Evolutionary conservation across 2,888 invertebrate genomes (phyloP), one percentile per base, ranked within the genome.

Genomic region (Drosophila suboccidentalis): DNA sequence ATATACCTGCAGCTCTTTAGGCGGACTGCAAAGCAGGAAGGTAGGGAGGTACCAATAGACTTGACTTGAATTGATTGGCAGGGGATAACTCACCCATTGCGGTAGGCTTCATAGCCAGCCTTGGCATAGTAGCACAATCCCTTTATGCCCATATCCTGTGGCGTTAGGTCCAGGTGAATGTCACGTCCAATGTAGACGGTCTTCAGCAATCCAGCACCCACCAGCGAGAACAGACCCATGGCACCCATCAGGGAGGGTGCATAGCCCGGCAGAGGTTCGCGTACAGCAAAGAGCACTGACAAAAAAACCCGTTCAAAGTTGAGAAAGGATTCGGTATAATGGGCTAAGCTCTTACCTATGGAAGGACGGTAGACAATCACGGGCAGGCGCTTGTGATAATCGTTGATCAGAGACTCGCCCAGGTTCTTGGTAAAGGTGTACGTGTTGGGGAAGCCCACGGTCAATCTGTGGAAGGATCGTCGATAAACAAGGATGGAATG

Each of bases 351-450:
- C 55, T 50, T 50, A 92, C 98, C 97, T 82, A 98, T 97, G 0
- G 98, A 98, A 0, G 98, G 98, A 58, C 98, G 94, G 72, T 96
- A 95, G 75, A 98, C 96, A 26, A 96, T 94, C 0, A 95, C 92
- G 0, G 98, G 97, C 22, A 98, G 90, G 19, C 94, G 92, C 0
- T 94, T 93, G 10, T 69, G 92, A 55, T 95, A 95, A 57, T 97
- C 96, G 26, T 94, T 93, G 0, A 98, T 94, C 9, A 97, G 94
- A 59, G 96, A 95, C 84, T 98, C 98, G 0, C 97, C 97, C 73
- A 98, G 90, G 69, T 96, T 96, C 91, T 99, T 98, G 0, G 97
- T 96, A 90, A 97, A 97, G 0, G 97, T 96, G 90, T 98, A 99
- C 0, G 98, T 98, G 89, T 98, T 98, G 0, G 98, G 98, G 17